phyloP scores from a whole-genome alignment of 2,113 vertebrate genomes.

The Bufo gargarizans region DNA sequence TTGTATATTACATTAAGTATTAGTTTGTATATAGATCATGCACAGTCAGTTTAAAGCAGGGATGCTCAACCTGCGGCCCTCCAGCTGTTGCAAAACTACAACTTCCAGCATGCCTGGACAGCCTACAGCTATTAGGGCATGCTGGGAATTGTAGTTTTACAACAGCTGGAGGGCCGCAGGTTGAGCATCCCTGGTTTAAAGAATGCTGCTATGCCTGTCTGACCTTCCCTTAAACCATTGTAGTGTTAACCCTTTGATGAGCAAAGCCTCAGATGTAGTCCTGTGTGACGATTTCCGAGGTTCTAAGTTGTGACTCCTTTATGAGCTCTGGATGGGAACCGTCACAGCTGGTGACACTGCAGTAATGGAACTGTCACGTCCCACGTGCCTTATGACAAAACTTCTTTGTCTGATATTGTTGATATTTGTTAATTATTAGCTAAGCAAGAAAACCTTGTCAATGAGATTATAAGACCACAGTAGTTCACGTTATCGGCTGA shows the following conservation, averaged over 20 bases:
- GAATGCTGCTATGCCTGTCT: too few relatives aligned
- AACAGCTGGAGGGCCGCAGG: too few relatives aligned
- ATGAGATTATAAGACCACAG: neutral
- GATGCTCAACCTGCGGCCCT: too few relatives aligned
- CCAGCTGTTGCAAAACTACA: too few relatives aligned
- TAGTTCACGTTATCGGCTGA: neutral
- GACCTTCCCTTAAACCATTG: neutral
- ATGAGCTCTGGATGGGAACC: neutral
- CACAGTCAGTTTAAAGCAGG: too few relatives aligned
- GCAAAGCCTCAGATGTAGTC: neutral
- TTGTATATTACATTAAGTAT: too few relatives aligned
- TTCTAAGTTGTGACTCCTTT: neutral
- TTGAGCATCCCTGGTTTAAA: too few relatives aligned
- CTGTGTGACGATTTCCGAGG: neutral
- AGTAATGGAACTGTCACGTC: neutral
- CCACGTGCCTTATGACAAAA: neutral
- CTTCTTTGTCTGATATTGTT: neutral
- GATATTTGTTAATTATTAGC: neutral
- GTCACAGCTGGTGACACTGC: neutral
- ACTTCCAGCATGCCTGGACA: too few relatives aligned
- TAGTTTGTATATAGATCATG: too few relatives aligned
- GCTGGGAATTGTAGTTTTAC: too few relatives aligned
- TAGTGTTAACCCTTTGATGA: neutral
- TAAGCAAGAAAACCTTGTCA: neutral
- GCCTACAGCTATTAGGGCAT: too few relatives aligned